Conservation (phyloP, 1,140 invertebrate genomes). For the Anagrus nilaparvatae region DNA sequence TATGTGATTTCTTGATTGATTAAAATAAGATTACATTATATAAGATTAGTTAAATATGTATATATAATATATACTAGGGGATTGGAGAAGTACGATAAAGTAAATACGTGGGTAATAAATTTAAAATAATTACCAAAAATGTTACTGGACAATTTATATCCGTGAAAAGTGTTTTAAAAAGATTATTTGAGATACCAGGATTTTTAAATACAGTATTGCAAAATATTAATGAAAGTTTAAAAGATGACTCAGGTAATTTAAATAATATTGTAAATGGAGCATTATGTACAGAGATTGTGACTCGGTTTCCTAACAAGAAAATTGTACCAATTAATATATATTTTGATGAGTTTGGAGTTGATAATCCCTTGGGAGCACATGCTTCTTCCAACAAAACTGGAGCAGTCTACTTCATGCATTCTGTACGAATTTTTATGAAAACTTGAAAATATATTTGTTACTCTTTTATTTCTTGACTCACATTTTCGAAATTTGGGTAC, state of each 20-base stretch:
- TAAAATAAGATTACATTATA: no score
- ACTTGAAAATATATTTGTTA: constrained; percentile 15
- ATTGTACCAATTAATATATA: constrained; percentile 13
- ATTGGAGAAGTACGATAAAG: background rate
- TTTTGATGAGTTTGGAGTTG: constrained; percentile 13
- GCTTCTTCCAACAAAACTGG: constrained; percentile 10
- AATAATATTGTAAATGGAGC: no score
- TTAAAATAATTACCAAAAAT: constrained; percentile 3
- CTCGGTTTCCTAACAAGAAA: constrained; percentile 5
- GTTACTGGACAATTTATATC: constrained; percentile 9
- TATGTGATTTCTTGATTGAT: no score
- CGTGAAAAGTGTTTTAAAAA: constrained; percentile 8
- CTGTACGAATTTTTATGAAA: constrained; percentile 8
- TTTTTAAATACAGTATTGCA: no score
- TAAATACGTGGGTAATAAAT: background rate
- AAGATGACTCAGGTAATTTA: no score
- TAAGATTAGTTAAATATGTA: no score
- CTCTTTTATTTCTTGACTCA: constrained; percentile 12
- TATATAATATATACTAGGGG: background rate
- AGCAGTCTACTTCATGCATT: constrained; percentile 10
- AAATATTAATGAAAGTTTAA: no score
- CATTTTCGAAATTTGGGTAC: constrained; percentile 2
- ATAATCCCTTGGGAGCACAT: constrained; percentile 14
- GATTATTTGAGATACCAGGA: constrained; percentile 6
- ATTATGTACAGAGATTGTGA: constrained; percentile 5